Evolutionary conservation across 2,113 vertebrate genomes (phyloP).

Genomic region (Glaucidium brasilianum): DNA sequence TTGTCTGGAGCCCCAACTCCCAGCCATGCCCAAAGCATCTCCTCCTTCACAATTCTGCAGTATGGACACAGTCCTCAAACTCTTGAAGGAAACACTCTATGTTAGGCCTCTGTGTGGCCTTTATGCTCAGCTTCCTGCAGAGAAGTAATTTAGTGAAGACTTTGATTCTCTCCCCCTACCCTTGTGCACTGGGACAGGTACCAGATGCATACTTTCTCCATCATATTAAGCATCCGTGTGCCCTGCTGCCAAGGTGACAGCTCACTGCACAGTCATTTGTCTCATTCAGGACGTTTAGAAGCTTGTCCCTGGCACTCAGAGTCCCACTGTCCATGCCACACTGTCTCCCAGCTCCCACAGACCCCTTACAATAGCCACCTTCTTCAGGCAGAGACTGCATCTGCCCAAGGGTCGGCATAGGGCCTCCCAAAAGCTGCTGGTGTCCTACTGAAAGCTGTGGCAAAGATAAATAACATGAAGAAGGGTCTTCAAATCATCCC

Average conservation of each 20-base stretch:
- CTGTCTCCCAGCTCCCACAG: neutral
- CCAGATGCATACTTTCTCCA: neutral
- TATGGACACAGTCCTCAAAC: neutral
- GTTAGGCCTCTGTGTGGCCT: neutral
- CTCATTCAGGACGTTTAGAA: neutral
- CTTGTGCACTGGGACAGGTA: neutral
- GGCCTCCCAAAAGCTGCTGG: neutral
- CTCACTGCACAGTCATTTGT: neutral
- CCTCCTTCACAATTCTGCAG: neutral
- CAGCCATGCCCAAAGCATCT: neutral
- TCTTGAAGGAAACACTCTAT: neutral
- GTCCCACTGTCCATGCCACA: neutral
- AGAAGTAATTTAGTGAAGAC: neutral
- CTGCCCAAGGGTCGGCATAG: neutral
- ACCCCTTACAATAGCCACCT: neutral
- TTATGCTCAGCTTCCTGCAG: neutral
- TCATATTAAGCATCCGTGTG: rapidly evolving
- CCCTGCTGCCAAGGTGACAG: neutral
- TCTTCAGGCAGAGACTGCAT: neutral
- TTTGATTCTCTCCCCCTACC: rapidly evolving
- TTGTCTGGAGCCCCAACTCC: neutral
- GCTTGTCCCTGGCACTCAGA: neutral
- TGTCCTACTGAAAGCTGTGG: neutral
- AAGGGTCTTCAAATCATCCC: neutral
- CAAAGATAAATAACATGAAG: neutral